These are phyloP conservation scores for Elysia crispata DNA, from an alignment of 2,888 invertebrate genomes.

Conservation along the genomic window DNA sequence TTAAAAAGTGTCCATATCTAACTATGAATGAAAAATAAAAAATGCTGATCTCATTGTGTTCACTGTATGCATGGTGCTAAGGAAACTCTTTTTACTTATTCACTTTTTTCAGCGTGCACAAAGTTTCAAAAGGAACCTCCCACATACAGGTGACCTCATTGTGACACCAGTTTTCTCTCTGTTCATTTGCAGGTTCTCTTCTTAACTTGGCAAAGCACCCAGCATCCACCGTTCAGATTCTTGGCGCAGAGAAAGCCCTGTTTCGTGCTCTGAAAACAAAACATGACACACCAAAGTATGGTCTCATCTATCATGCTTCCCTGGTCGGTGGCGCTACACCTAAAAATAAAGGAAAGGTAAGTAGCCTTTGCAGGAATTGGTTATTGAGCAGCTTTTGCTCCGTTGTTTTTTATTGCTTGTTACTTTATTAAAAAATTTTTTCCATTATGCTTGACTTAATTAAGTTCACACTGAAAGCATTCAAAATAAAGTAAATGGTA, in stretches of 20 bases:
- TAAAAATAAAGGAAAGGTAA: slow-evolving; percentile 90
- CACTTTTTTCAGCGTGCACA: no score
- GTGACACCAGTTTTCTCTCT: neutral
- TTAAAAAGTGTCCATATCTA: no score
- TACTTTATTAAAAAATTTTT: no score
- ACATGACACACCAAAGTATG: slow-evolving; percentile 99
- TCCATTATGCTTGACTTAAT: no score
- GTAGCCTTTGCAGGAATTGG: neutral
- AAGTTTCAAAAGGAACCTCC: no score
- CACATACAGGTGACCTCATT: no score
- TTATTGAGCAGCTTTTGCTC: neutral
- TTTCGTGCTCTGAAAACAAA: slow-evolving; percentile 98
- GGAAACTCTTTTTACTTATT: no score
- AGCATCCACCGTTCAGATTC: slow-evolving; percentile 97
- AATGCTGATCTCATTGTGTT: no score
- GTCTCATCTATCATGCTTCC: slow-evolving; percentile 97
- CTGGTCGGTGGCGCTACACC: slow-evolving; percentile 92
- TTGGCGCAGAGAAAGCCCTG: slow-evolving; percentile 98
- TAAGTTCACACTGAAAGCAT: no score
- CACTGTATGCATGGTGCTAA: no score
- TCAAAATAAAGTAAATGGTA: no score
- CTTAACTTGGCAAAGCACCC: slow-evolving; percentile 98
- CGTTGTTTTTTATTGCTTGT: neutral
- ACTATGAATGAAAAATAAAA: no score
- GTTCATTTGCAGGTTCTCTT: slow-evolving; percentile 82